Evolutionary conservation across 2,888 invertebrate species (phyloP).

Genomic region (Pandemis heparana): DNA sequence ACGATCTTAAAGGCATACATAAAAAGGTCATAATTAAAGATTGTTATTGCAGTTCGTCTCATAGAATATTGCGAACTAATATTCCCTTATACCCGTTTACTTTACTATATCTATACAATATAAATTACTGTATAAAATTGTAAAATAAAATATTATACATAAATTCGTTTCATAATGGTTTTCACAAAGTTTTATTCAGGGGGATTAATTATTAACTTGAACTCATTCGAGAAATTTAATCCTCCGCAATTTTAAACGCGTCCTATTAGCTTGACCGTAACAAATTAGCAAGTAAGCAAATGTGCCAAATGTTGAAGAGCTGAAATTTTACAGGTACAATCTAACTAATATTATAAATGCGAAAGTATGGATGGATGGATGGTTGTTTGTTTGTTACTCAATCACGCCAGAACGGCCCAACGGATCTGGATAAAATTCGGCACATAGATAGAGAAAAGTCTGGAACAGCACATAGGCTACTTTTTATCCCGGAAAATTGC

Average conservation of each 20-base stretch:
- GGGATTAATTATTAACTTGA: background rate
- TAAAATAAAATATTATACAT: background rate
- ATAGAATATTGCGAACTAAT: conserved; percentile 10
- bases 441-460: too few relatives aligned
- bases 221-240: background rate
- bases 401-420: too few relatives aligned
- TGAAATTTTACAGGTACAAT: too few relatives aligned
- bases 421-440: too few relatives aligned
- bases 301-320: background rate
- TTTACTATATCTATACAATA: background rate
- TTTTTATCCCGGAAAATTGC: too few relatives aligned
- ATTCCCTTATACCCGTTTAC: conserved; percentile 12
- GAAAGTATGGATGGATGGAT: too few relatives aligned
- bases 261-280: too few relatives aligned
- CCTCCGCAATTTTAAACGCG: too few relatives aligned
- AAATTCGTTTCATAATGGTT: background rate
- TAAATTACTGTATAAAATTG: conserved; percentile 2
- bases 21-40: conserved; percentile 21
- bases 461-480: too few relatives aligned
- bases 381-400: too few relatives aligned
- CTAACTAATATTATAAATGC: too few relatives aligned
- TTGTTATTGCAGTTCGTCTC: conserved; percentile 35
- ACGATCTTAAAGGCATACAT: conserved; percentile 26
- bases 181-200: background rate
- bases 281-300: background rate